A percentile compares a stretch with the other conserved stretches of the same genome.
phyloP scores from a whole-genome alignment of 2,797 vertebrate genomes.

The Enteromius argenteus region DNA sequence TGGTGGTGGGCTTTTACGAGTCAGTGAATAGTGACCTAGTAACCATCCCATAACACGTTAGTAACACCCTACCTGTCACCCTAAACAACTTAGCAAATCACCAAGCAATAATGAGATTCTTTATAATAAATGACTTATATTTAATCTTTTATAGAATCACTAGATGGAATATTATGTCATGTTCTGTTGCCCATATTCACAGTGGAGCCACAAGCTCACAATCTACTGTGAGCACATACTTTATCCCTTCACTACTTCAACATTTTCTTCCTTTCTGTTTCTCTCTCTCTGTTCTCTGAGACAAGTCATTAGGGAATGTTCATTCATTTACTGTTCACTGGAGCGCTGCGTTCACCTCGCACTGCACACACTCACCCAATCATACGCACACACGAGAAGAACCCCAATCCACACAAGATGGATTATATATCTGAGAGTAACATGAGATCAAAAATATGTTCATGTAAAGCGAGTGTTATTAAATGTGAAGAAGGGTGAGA shows the following conservation, averaged over 20 bases:
- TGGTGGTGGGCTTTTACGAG: not conserved
- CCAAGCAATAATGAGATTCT: not conserved
- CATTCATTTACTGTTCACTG: conserved; percentile 44
- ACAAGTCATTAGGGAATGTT: conserved; percentile 32
- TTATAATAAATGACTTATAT: not conserved
- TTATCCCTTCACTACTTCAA: not conserved
- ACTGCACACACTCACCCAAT: conserved; percentile 1
- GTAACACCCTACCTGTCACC: not conserved
- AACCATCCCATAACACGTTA: not conserved
- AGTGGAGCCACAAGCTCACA: not conserved
- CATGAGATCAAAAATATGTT: not conserved
- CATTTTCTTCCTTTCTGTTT: not conserved
- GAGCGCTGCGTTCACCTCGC: conserved; percentile 22
- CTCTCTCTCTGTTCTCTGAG: conserved; percentile 3
- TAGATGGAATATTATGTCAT: not conserved
- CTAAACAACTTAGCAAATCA: conserved; percentile 1
- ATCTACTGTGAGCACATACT: not conserved
- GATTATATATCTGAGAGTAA: conserved; percentile 2
- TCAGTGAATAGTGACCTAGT: not conserved
- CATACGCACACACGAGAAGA: not conserved
- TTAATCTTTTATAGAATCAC: not conserved
- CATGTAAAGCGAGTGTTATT: conserved; percentile 20
- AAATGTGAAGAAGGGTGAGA: conserved; percentile 12
- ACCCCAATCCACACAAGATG: conserved; percentile 14
- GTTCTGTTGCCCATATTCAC: not conserved